Percentiles rank a stretch among this genome's conserved stretches.
These are phyloP conservation scores for Volucella inanis DNA, from an alignment of 2,888 invertebrate genomes.

Conservation along the genomic window DNA sequence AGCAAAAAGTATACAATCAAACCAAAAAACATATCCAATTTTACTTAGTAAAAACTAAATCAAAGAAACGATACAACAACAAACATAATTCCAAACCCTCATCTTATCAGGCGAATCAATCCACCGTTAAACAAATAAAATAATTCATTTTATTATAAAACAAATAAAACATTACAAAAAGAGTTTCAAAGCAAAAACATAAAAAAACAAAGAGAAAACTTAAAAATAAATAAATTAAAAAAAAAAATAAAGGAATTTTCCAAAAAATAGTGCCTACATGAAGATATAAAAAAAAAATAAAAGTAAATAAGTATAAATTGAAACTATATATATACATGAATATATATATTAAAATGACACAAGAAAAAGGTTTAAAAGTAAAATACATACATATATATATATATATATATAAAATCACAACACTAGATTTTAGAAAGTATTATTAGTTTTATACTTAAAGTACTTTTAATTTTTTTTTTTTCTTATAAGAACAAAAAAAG, in stretches of 20 bases:
- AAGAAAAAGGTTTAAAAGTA: slow-evolving; percentile 30
- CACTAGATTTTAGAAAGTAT: slow-evolving; percentile 73
- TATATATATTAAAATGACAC: slow-evolving; percentile 54
- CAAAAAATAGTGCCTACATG: slow-evolving; percentile 74
- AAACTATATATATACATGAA: slow-evolving; percentile 49
- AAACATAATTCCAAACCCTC: slow-evolving; percentile 55
- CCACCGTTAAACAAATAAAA: slow-evolving; percentile 72
- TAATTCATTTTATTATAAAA: slow-evolving; percentile 52
- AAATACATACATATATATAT: slow-evolving; percentile 42
- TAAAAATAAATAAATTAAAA: slow-evolving; percentile 13
- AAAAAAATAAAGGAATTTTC: slow-evolving; percentile 65
- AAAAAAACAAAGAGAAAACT: slow-evolving; percentile 35
- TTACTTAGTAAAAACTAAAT: slow-evolving; percentile 16
- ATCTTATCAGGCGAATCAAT: slow-evolving; percentile 66
- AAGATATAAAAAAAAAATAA: slow-evolving; percentile 60
- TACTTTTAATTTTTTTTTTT: slow-evolving; percentile 73
- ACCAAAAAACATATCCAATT: slow-evolving; percentile 71
- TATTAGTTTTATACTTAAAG: slow-evolving; percentile 75
- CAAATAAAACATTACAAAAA: slow-evolving; percentile 42
- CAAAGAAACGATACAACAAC: background rate
- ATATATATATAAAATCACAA: slow-evolving; percentile 59
- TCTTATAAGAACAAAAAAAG: slow-evolving; percentile 18
- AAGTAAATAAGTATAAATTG: slow-evolving; percentile 65
- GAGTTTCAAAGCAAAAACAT: slow-evolving; percentile 61
- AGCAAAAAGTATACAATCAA: slow-evolving; percentile 58